Base-by-base conservation (phyloP, 2,888 invertebrate species). In the Harpalus rufipes region DNA sequence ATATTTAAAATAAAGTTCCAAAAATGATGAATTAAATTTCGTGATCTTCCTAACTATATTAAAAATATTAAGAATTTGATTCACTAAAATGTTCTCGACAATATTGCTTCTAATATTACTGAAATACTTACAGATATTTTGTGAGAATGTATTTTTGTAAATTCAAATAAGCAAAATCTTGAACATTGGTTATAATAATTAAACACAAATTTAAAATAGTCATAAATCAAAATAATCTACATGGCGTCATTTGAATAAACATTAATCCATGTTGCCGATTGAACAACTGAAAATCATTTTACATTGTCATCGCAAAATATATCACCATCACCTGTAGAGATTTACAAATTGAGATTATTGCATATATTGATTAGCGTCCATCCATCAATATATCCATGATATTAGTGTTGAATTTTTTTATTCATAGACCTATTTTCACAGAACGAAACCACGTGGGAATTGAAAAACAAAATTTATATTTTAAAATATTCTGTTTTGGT, bases 401-500 rank as follows among this genome's bases (percentile, higher is more conserved):
- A 51, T 51, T 51, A 51, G 10, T 12, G 44, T 12, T 1, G 44
- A 12, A 51, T 51, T 12, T 51, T 51, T 51, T 51, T 51, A 32
- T 51, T 12, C 44, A 12, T 51, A 12, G 8, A 51, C 10, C 12
- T 51, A 51, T 51, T 51, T 51, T 51, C 44, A 51, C 44, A 51
- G 10, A 32, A 8, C 44, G 10, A 51, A 51, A 51, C 44, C 44
- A 51, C 44, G 44, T 51, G 44, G 44, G 44, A 51, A 51, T 51
- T 51, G 8, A 2, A 51, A 51, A 51, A 51, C 44, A 51, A 12
- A 51, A 51, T 51, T 51, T 10, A 12, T 51, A 51, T 51, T 51
- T 51, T 51, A 51, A 51, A 51, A 16, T 59, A 59, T 59, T 59
- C 59, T 16, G 59, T 59, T 63, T 59, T 59, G 59, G 59, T 59